A percentile compares a stretch with the other conserved stretches of the same genome.
Conservation (phyloP, 2,888 invertebrate species). For the Leistus spinibarbis region DNA sequence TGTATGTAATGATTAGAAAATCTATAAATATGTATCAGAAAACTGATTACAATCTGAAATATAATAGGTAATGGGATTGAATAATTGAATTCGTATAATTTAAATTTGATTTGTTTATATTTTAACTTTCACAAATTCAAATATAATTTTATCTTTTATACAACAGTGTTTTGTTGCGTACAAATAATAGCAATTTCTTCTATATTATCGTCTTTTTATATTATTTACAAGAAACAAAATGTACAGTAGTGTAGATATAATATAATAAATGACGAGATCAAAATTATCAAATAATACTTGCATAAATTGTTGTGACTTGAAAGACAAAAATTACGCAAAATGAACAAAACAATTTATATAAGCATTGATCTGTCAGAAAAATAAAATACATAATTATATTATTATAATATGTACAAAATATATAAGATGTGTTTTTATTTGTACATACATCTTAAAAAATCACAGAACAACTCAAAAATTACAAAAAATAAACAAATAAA, state of each 20-base stretch:
- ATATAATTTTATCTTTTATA: constrained; percentile 30
- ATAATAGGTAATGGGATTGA: no score
- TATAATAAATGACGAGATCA: constrained; percentile 34
- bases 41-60: no score
- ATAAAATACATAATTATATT: constrained; percentile 24
- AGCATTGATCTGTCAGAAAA: constrained; percentile 9
- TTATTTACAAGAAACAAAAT: constrained; percentile 40
- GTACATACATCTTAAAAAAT: constrained; percentile 37
- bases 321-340: constrained; percentile 3
- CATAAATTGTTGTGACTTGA: constrained; percentile 18
- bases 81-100: constrained; percentile 7
- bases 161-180: constrained; percentile 33
- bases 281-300: constrained; percentile 36
- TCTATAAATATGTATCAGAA: background rate
- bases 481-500: background rate
- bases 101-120: constrained; percentile 34
- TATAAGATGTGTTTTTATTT: constrained; percentile 36
- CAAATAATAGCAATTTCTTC: constrained; percentile 36
- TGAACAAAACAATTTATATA: constrained; percentile 16
- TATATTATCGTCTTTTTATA: constrained; percentile 30
- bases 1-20: background rate
- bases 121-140: constrained; percentile 36
- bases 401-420: constrained; percentile 31
- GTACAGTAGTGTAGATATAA: constrained; percentile 36
- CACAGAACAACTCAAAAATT: constrained; percentile 32